Conservation (phyloP, 1,140 invertebrate species). For the Leguminivora glycinivorella region DNA sequence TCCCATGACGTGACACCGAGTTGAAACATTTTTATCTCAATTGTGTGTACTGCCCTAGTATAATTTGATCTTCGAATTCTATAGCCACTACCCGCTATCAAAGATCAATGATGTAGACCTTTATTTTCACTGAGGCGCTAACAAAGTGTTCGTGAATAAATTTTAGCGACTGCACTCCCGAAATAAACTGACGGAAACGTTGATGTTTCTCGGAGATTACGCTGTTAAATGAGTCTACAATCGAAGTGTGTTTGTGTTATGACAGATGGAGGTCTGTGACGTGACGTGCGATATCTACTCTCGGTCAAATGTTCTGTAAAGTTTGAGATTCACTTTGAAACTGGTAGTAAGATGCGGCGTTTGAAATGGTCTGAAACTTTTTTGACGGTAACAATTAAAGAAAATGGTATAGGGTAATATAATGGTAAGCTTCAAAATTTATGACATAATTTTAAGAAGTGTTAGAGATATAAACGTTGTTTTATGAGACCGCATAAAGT, state of each 20-base stretch:
- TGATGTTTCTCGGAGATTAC: slow-evolving; percentile 8
- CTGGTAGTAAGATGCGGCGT: not conserved
- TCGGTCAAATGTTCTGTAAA: not conserved
- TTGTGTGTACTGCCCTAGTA: not conserved
- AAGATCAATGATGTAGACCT: not conserved
- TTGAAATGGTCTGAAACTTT: not conserved
- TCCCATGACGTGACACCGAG: slow-evolving; percentile 47
- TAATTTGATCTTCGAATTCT: not conserved
- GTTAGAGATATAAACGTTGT: not conserved
- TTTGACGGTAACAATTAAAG: too few species aligned
- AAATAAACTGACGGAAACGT: slow-evolving; percentile 23
- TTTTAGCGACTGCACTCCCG: slow-evolving; percentile 12
- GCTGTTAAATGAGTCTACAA: not conserved
- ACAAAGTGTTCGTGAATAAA: not conserved
- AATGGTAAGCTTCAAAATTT: too few species aligned
- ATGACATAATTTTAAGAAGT: too few species aligned
- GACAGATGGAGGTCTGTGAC: slow-evolving; percentile 2
- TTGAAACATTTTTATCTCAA: not conserved
- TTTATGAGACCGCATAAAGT: not conserved
- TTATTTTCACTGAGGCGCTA: not conserved
- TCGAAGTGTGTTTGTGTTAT: not conserved
- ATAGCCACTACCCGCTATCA: not conserved
- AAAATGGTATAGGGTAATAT: too few species aligned
- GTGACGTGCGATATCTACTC: not conserved
- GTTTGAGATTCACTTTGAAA: not conserved